Evolutionary conservation across 2,888 invertebrate genomes (phyloP), one percentile per base, ranked within the genome.

Genomic region (Hypsopygia costalis): DNA sequence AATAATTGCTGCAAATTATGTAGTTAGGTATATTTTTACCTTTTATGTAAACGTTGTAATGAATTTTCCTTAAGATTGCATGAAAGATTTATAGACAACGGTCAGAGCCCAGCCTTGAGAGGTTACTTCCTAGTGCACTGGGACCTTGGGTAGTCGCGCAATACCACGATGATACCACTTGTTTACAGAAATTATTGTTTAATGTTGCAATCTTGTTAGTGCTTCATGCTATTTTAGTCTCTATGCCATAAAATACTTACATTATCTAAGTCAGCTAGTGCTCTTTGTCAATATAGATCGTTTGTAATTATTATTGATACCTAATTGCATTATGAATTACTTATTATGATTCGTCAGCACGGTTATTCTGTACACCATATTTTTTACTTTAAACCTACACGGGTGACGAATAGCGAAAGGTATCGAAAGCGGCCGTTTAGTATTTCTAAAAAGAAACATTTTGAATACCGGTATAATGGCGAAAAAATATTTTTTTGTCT

Each of bases 91-190:
- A 75, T 69, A 59, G 61, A 59, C 59, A 59, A 57, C 49, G 62
- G 59, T 46, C 46, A 56, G 59, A 60, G 62, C 42, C 43, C 51
- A 68, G 64, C 81, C 82, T 85, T 82, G 81, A 56, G 50, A 66
- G 43, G 16, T 60, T 61, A 79, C 81, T 85, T 85, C 85, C 83
- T 83, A 69, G 58, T 81, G 70, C 71, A 78, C 72, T 52, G 64
- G 64, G 78, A 74, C 81, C 80, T 82, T 81, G 79, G 64, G 63
- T 64, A 16, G 16, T 70, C 65, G 69, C 69, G 65, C 33, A 39
- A 39, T 39, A 39, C 33, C 27, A 33, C 31, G 34, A 38, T 12
- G 38, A 27, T 32, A 20, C 25, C 16, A 33, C 55, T 62, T 58
- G 58, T 69, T 65, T 64, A 69, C 58, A 53, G 44, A 46, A 55